phyloP scores from a whole-genome alignment of 2,797 vertebrate species.

The Anguilla marmorata region DNA sequence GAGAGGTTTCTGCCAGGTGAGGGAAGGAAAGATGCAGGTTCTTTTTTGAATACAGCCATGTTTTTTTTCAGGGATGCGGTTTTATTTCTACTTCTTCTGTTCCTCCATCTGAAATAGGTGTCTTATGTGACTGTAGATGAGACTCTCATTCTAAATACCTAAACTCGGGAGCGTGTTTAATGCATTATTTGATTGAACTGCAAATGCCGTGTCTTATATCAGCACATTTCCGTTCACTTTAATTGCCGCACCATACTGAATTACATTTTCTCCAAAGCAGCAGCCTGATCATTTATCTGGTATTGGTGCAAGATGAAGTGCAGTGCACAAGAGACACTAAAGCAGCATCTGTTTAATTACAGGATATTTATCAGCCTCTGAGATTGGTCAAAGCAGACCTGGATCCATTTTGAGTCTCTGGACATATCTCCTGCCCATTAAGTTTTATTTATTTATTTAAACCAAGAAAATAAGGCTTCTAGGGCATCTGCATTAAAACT shows the following conservation, averaged over 20 bases:
- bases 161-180: neutral
- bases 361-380: conserved; percentile 35
- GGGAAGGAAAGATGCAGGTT: neutral
- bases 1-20: neutral
- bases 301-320: conserved; percentile 19
- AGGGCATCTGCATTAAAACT: neutral
- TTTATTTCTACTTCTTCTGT: neutral
- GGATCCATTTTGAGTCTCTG: neutral
- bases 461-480: conserved; percentile 20
- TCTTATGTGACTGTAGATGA: neutral
- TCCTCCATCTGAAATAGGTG: neutral
- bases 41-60: neutral
- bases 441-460: neutral
- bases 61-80: neutral
- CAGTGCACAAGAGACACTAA: conserved; percentile 23
- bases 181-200: neutral
- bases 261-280: conserved; percentile 4
- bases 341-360: conserved; percentile 23
- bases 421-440: neutral
- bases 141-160: neutral
- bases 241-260: neutral
- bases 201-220: neutral
- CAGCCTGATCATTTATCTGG: neutral
- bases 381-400: conserved; percentile 35
- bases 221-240: neutral